Base-by-base conservation (phyloP, 2,797 vertebrate species). In the Catostomus latipinnis region DNA sequence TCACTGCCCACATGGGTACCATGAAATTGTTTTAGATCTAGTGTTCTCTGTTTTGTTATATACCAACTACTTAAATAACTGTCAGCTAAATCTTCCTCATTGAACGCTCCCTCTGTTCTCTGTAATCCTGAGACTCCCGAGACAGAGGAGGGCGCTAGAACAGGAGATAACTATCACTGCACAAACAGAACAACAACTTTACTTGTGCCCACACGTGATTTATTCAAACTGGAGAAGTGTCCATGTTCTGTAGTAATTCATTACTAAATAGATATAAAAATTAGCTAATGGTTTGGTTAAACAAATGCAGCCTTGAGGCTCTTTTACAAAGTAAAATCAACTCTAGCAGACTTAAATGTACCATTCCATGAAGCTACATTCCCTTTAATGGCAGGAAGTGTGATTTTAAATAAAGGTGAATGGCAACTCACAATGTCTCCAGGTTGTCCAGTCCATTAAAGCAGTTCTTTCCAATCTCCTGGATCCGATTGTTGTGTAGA, bases 401-500 rank as follows among this genome's bases (percentile, higher is more conserved):
- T 58, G 48, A 56, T 16, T n/a, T 50, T 22, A 65, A 13, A 52
- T 68, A 5, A 50, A 18, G 66, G 70, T 48, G 65, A 69, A 78
- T 74, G 66, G 53, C 48, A 90, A 97, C 98, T 98, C 91, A 99
- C 98, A 99, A 91, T 1, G 96, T 98, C 92, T 99, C 98, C 83
- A 99, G 93, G 89, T 98, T 99, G 82, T 96, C 93, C 61, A 99
- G 93, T 83, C 98, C 97, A 85, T 93, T 91, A 87, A 98, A 98
- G 87, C 96, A 96, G 86, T 94, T 95, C 75, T 91, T 94, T 82
- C 95, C 94, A 65, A 99, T 94, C 66, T 93, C 94, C 85, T 95
- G 95, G 86, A 99, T 98, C 92, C 96, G 96, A 92, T 98, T 99
- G 90, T 99, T 99, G 89, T 99, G 97, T 86, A 99, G 96, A 92